Evolutionary conservation across 2,797 vertebrate genomes (phyloP).

Genomic region (Myoxocephalus aenaeus): DNA sequence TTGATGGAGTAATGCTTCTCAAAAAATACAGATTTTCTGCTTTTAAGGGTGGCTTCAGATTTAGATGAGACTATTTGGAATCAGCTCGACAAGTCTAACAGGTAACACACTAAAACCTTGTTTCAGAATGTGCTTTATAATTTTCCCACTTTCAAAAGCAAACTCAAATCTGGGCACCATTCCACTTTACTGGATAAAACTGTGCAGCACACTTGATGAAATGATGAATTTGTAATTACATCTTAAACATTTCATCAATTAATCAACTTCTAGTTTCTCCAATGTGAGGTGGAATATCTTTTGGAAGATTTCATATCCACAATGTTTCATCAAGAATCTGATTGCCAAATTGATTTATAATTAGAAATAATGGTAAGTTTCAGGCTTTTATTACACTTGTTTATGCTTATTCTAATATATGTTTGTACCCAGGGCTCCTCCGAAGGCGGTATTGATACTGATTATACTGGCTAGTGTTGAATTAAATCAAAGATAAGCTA

Average conservation of each 20-base stretch:
- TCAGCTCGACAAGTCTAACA: not conserved
- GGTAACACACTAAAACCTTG: not conserved
- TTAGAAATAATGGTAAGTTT: not conserved
- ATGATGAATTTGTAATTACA: not conserved
- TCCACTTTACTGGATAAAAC: not conserved
- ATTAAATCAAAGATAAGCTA: constrained; percentile 4
- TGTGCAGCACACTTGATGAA: not conserved
- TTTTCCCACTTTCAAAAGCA: not conserved
- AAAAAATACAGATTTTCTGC: not conserved
- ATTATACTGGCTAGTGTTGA: not conserved
- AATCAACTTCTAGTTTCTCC: not conserved
- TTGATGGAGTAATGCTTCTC: not conserved
- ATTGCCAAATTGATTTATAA: not conserved
- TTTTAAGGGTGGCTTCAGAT: not conserved
- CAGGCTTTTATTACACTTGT: not conserved
- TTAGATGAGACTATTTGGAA: too few relatives aligned
- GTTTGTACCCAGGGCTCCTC: not conserved
- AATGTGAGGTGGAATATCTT: not conserved
- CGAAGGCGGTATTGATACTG: not conserved
- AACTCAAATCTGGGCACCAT: not conserved
- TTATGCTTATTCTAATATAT: not conserved
- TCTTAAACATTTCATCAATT: not conserved
- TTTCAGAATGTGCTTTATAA: not conserved
- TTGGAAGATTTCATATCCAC: not conserved
- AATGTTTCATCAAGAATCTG: not conserved